Percentiles rank a stretch among this genome's conserved stretches.
Evolutionary conservation across 2,888 invertebrate genomes (phyloP).

Genomic region (Heterodera filipjevi): DNA sequence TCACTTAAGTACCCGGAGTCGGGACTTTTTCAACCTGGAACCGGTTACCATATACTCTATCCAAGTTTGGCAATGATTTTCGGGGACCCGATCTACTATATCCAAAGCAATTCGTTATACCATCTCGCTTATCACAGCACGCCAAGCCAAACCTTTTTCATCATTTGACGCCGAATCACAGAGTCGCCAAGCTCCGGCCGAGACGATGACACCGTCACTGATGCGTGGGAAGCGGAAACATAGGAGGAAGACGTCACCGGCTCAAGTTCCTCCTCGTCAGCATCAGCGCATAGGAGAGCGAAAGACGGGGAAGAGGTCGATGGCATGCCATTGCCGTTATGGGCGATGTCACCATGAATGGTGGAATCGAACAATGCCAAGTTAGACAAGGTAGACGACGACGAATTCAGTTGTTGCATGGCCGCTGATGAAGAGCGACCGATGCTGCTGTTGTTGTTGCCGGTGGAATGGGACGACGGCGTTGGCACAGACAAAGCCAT

Average conservation of each 20-base stretch:
- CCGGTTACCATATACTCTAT: too few species aligned
- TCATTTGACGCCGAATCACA: slow-evolving; percentile 39
- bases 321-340: background rate
- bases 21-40: too few species aligned
- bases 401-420: slow-evolving; percentile 21
- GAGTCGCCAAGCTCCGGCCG: slow-evolving; percentile 39
- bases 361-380: too few species aligned
- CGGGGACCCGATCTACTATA: background rate
- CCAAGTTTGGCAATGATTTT: too few species aligned
- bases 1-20: too few species aligned
- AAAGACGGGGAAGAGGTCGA: background rate
- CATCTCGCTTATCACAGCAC: too few species aligned
- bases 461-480: background rate
- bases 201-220: background rate
- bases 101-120: too few species aligned
- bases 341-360: background rate
- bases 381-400: background rate
- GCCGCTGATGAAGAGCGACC: background rate
- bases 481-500: background rate
- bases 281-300: too few species aligned
- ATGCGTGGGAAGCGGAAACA: background rate
- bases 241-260: background rate
- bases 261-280: background rate
- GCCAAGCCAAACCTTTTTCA: slow-evolving; percentile 22
- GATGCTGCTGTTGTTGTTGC: background rate